These are phyloP conservation scores for Helicoverpa zea DNA, from an alignment of 1,140 invertebrate genomes.

Conservation along the genomic window DNA sequence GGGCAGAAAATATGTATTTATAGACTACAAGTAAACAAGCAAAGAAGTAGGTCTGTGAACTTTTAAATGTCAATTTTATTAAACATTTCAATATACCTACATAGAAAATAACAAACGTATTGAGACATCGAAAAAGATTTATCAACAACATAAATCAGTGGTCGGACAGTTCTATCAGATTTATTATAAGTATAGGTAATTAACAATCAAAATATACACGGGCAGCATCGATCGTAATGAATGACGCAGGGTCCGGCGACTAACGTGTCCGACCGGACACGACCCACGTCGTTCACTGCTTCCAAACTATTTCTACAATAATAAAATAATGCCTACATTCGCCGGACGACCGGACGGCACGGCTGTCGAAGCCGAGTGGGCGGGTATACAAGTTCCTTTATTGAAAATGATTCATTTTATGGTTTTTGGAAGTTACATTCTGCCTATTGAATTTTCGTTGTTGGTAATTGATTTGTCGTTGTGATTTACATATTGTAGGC, in stretches of 20 bases:
- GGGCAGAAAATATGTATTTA: neutral
- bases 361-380: slow-evolving; percentile 56
- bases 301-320: slow-evolving; percentile 60
- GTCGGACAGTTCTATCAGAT: neutral
- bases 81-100: neutral
- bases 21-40: no score
- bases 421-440: slow-evolving; percentile 51
- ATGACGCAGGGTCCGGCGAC: slow-evolving; percentile 62
- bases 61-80: no score
- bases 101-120: neutral
- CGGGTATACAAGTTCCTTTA: slow-evolving; percentile 63
- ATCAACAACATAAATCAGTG: slow-evolving; percentile 28
- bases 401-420: slow-evolving; percentile 62
- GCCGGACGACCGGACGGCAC: slow-evolving; percentile 46
- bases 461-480: slow-evolving; percentile 57
- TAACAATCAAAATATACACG: slow-evolving; percentile 61
- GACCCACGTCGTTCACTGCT: slow-evolving; percentile 70
- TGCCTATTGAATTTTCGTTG: slow-evolving; percentile 47
- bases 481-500: slow-evolving; percentile 51
- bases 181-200: slow-evolving; percentile 54
- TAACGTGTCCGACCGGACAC: slow-evolving; percentile 66
- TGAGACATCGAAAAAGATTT: slow-evolving; percentile 26
- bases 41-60: no score
- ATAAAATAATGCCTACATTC: slow-evolving; percentile 60
- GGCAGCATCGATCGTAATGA: slow-evolving; percentile 61